phyloP scores from a whole-genome alignment of 2,888 invertebrate species.

The Rhimphoctona megacephalus region DNA sequence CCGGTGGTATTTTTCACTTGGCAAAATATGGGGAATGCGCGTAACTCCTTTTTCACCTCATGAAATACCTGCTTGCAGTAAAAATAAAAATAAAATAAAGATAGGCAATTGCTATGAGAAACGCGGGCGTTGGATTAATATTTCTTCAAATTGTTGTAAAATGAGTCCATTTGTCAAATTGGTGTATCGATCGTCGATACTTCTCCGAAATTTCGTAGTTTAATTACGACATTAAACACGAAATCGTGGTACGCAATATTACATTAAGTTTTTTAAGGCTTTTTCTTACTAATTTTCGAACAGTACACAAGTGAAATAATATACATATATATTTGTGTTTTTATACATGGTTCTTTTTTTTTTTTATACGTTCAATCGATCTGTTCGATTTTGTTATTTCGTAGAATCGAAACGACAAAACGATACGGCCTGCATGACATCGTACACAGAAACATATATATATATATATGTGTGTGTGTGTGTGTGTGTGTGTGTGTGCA shows the following conservation, averaged over 20 bases:
- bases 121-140: background rate
- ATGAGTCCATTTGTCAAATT: slow-evolving; percentile 10
- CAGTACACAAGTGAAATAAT: background rate
- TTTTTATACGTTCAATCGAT: slow-evolving; percentile 52
- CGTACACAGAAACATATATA: background rate
- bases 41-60: background rate
- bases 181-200: background rate
- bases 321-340: background rate
- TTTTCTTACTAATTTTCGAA: background rate
- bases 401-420: slow-evolving; percentile 57
- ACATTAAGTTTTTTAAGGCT: background rate
- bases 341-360: background rate
- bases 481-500: too few relatives aligned
- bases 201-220: background rate
- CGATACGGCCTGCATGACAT: slow-evolving; percentile 50
- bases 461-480: too few relatives aligned
- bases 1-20: slow-evolving; percentile 37
- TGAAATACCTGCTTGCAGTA: background rate
- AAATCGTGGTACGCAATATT: background rate
- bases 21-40: slow-evolving; percentile 14
- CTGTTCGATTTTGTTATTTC: slow-evolving; percentile 48
- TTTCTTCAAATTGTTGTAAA: background rate
- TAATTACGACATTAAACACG: slow-evolving; percentile 1
- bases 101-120: background rate
- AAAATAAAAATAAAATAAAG: background rate